Percentiles rank a stretch among this genome's conserved stretches.
phyloP scores from a whole-genome alignment of 2,797 vertebrate genomes.

The Potorous gilbertii region DNA sequence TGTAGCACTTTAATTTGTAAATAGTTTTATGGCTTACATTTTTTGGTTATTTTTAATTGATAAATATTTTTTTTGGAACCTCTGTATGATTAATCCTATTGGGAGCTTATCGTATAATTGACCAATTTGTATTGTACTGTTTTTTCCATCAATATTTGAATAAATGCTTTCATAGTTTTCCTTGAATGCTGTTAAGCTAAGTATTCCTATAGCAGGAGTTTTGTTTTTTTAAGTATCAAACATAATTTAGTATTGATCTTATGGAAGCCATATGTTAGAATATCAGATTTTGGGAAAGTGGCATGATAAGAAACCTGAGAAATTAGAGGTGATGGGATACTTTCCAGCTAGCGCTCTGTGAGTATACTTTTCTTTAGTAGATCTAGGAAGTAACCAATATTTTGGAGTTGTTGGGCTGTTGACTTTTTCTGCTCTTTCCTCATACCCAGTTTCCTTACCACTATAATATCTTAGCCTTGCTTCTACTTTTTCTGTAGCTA shows the following conservation, averaged over 20 bases:
- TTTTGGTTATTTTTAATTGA: conserved; percentile 43
- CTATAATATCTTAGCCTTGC: background rate
- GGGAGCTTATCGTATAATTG: conserved; percentile 10
- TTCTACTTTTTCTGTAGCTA: background rate
- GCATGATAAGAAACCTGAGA: background rate
- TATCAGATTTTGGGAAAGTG: background rate
- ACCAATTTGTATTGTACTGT: conserved; percentile 46
- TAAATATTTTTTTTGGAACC: conserved; percentile 30
- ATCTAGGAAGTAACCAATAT: background rate
- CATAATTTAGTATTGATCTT: background rate
- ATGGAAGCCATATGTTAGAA: background rate
- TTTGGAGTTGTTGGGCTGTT: background rate
- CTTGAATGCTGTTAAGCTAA: background rate
- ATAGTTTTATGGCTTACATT: background rate
- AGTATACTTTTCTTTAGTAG: background rate
- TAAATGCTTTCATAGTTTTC: background rate
- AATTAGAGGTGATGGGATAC: background rate
- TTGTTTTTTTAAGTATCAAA: background rate
- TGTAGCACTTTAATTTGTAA: background rate
- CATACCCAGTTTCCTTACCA: background rate
- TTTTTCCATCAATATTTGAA: conserved; percentile 48
- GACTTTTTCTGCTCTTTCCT: background rate
- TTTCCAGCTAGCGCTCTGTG: background rate
- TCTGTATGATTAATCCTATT: background rate
- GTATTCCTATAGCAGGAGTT: background rate